Evolutionary conservation across 2,797 vertebrate species (phyloP), one percentile per base, ranked within the genome.

Genomic region (Psittacula derbiana): DNA sequence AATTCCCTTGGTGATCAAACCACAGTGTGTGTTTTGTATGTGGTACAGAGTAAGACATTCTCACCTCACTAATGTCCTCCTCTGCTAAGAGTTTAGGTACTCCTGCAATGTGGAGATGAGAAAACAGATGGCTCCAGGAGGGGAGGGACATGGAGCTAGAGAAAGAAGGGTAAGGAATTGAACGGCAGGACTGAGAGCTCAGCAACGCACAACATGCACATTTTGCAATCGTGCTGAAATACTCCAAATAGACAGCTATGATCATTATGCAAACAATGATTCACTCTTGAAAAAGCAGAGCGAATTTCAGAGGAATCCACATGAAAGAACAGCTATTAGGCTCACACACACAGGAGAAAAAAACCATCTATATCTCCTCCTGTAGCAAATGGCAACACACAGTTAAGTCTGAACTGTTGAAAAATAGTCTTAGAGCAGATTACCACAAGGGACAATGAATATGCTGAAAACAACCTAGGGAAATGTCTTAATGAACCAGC

Each of bases 241-340:
- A 83, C 65, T 89, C n/a, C 38, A 87, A 71, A 83, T 36, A 87
- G 86, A 50, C 28, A 75, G 30, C 64, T 92, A 58, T 21, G n/a
- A 93, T 89, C 4, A 5, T 89, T 85, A 89, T 72, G 53, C 61
- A 86, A 44, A 71, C 53, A 82, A 33, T 58, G 83, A 92, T 79
- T 95, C 92, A 69, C 46, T 91, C 72, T 80, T 80, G 53, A 71
- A 93, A 94, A 96, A 91, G 49, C 44, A 85, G 70, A 93, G 31
- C 2, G 12, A 83, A 64, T 92, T 81, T 92, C 91, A 88, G 79
- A 86, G 84, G 75, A 85, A 74, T 80, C 21, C 57, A 80, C 31
- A 19, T 89, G 84, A 86, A 97, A 94, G 86, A 87, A 49, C 30
- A 89, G 30, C 57, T 87, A 78, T 87, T 88, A 86, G 78, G 79